A percentile compares a stretch with the other conserved stretches of the same genome.
Evolutionary conservation across 2,888 invertebrate species (phyloP).

Genomic region (Ennomos erosarius): DNA sequence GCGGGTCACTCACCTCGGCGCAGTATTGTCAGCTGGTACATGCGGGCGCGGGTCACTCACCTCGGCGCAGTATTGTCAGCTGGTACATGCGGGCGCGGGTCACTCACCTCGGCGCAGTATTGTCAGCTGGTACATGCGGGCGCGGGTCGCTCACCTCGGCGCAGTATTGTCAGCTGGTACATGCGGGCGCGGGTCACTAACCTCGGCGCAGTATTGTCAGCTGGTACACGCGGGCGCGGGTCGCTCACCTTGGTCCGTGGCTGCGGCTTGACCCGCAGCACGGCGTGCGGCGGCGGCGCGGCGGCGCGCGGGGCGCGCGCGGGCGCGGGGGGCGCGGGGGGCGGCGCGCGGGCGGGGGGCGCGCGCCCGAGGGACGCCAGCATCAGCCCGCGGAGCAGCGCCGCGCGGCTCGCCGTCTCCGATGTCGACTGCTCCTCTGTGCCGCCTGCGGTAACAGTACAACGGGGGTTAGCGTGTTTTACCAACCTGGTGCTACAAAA

Average conservation of each 20-base stretch:
- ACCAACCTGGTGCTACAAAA: too few relatives aligned
- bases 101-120: too few relatives aligned
- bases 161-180: too few relatives aligned
- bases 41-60: too few relatives aligned
- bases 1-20: too few relatives aligned
- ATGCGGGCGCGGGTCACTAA: conserved; percentile 36
- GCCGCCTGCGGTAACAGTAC: conserved; percentile 35
- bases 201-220: conserved; percentile 5
- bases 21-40: too few relatives aligned
- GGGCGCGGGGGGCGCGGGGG: conserved; percentile 46
- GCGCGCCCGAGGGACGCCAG: conserved; percentile 76
- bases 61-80: too few relatives aligned
- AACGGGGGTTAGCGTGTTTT: too few relatives aligned
- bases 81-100: too few relatives aligned
- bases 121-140: too few relatives aligned
- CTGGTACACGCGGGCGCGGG: conserved; percentile 3
- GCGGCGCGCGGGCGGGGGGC: conserved; percentile 50
- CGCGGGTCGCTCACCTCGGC: too few relatives aligned
- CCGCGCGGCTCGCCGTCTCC: conserved; percentile 72
- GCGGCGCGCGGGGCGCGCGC: conserved; percentile 47
- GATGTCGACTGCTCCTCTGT: conserved; percentile 54
- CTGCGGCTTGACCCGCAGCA: conserved; percentile 72
- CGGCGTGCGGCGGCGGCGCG: conserved; percentile 52
- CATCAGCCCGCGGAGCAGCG: conserved; percentile 75
- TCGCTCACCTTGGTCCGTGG: conserved; percentile 69